Evolutionary conservation across 2,888 invertebrate genomes (phyloP), one percentile per base, ranked within the genome.

Genomic region (Meghimatium bilineatum): DNA sequence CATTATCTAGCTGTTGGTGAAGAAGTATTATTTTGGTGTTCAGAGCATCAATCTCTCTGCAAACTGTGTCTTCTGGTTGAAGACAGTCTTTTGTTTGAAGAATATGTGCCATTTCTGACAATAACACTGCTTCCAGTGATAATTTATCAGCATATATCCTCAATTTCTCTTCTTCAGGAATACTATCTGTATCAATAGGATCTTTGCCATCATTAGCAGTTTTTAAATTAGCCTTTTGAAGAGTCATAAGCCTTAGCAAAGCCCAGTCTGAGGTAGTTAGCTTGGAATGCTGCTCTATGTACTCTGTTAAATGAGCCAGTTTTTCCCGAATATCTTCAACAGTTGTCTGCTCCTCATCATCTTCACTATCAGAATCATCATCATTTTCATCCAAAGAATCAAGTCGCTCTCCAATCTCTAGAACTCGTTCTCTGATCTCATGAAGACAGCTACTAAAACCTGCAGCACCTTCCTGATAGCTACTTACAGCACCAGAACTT

Each of bases 71-170:
- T 60, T 88, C 87, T 38, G 88, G 88, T 8, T 88, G 85, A 29
- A 87, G 85, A 20, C 87, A 88, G 63, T 88, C 86, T 79, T 89
- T 89, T 77, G 88, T 88, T 74, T 91, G 90, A 14, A 92, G 86
- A 29, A 92, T 83, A 56, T 89, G 88, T 56, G 90, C 89, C 90
- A 91, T 90, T 84, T 92, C 91, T 56, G 90, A 90, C 38, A 92
- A 85, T 60, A 91, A 86, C 77, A 90, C 90, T 66, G 91, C 90
- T 83, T 92, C 91, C 83, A 91, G 88, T 20, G 92, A 89, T n/a
- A 92, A 86, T 79, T 89, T 88, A 71, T 92, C 91, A 71, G 91
- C 90, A 88, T 90, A 92, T n/a, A 90, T 81, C 60, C 90, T 86
- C 71, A 82, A 71, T 69, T 84, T 85, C 32, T 72, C 72, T 17